These are phyloP conservation scores for Leptocoma aspasia DNA, from an alignment of 2,113 vertebrate genomes.

Conservation along the genomic window DNA sequence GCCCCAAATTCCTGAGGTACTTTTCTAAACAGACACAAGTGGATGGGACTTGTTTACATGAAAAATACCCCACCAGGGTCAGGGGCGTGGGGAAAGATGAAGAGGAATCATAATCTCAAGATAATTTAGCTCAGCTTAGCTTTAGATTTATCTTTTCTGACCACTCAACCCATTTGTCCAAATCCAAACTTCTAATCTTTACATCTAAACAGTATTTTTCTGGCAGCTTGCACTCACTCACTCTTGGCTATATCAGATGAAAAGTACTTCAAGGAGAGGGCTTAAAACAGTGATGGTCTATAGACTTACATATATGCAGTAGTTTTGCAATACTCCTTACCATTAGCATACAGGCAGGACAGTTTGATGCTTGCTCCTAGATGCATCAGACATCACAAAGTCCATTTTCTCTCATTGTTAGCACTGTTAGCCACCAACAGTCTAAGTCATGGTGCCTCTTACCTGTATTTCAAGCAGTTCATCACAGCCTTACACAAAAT, in stretches of 20 bases:
- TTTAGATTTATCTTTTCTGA: constrained; percentile 10
- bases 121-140: not conserved
- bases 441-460: not conserved
- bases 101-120: not conserved
- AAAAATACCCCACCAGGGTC: not conserved
- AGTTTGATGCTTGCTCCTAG: not conserved
- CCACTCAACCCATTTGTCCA: constrained; percentile 4
- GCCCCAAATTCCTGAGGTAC: constrained; percentile 49
- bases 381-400: not conserved
- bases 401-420: not conserved
- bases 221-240: not conserved
- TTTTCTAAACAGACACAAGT: constrained; percentile 39
- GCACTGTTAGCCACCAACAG: not conserved
- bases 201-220: constrained; percentile 37
- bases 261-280: not conserved
- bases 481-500: not conserved
- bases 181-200: not conserved
- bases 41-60: not conserved
- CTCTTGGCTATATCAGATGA: not conserved
- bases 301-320: not conserved
- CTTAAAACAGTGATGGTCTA: not conserved
- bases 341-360: not conserved
- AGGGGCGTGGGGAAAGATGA: not conserved
- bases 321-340: not conserved
- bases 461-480: not conserved